Base-by-base conservation (phyloP, 2,888 invertebrate genomes). In the Eumacrocentrus americanus region DNA sequence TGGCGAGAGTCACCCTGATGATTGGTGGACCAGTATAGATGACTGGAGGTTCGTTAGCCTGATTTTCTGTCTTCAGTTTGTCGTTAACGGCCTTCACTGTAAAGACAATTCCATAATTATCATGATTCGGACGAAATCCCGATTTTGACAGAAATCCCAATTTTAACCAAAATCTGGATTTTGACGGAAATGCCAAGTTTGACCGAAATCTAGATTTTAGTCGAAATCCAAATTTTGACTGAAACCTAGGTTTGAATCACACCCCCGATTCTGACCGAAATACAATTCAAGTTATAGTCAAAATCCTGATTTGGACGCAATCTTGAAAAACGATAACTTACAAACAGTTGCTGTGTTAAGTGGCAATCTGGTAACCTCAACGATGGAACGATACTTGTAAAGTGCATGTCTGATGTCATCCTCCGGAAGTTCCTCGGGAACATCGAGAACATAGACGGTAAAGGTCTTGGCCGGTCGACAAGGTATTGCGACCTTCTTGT, bases 401-500 rank as follows among this genome's bases (percentile, higher is more conserved):
- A 91, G 84, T n/a, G 90, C 88, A 74, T 90, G 90, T 40, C 92
- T 85, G 20, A 93, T 89, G 78, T 93, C 93, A 70, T 93, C 93
- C 74, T 92, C 91, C 0, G 93, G 93, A 20, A 93, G 83, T 74
- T 93, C 92, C 70, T 90, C 90, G 0, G 93, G 93, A 51, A 93
- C 89, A 76, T 93, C 93, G 73, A 91, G 86, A 47, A 92, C 91
- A 79, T 90, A 89, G 66, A 92, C 84, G 4, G 91, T 91, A 78
- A 92, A 93, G n/a, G 91, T 92, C 83, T 91, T 92, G 76, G 92
- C 91, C 0, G 93, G 93, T 70, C 93, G 85, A 78, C 93, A 93
- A 3, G 92, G 92, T 72, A 93, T 92, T 37, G 91, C 88, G 66
- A 91, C 87, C 88, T 93, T 93, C 82, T 91, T 88, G 82, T 93